A percentile compares a stretch with the other conserved stretches of the same genome.
These are phyloP conservation scores for Orthonychiurus folsomi DNA, from an alignment of 2,888 invertebrate genomes.

Conservation along the genomic window DNA sequence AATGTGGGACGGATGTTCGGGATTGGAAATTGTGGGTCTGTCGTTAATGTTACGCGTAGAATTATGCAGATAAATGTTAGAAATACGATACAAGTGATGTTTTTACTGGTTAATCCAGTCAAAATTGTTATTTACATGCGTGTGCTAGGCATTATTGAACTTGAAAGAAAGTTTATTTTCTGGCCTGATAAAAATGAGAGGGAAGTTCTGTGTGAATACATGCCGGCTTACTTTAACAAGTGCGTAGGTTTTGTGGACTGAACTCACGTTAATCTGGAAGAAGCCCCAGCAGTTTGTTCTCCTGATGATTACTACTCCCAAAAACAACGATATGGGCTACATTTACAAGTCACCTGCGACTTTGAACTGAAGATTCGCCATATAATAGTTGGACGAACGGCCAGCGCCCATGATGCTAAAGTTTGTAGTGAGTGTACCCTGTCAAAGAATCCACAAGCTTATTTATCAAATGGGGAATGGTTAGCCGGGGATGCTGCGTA, in stretches of 20 bases:
- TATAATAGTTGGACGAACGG: slow-evolving; percentile 13
- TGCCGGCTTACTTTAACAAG: slow-evolving; percentile 2
- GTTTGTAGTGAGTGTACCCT: slow-evolving; percentile 9
- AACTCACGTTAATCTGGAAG: slow-evolving; percentile 14
- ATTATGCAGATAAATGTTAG: neutral
- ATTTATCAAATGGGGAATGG: slow-evolving; percentile 11
- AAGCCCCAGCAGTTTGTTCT: slow-evolving; percentile 2
- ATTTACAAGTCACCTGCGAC: slow-evolving; percentile 19
- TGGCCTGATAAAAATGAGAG: slow-evolving; percentile 17
- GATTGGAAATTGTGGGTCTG: neutral
- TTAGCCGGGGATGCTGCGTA: slow-evolving; percentile 17
- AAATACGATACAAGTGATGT: neutral
- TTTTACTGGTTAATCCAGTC: no score
- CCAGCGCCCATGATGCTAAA: slow-evolving; percentile 16
- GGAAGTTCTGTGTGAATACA: neutral
- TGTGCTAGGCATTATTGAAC: no score
- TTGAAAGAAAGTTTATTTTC: slow-evolving; percentile 6
- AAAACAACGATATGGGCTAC: slow-evolving; percentile 17
- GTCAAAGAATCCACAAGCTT: neutral
- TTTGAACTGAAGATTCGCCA: slow-evolving; percentile 10
- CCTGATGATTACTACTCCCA: slow-evolving; percentile 15
- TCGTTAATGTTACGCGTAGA: neutral
- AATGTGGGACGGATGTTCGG: neutral
- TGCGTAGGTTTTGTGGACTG: slow-evolving; percentile 18
- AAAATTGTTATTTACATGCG: no score